Evolutionary conservation across 2,888 invertebrate species (phyloP), one percentile per base, ranked within the genome.

Genomic region (Ariolimax columbianus): DNA sequence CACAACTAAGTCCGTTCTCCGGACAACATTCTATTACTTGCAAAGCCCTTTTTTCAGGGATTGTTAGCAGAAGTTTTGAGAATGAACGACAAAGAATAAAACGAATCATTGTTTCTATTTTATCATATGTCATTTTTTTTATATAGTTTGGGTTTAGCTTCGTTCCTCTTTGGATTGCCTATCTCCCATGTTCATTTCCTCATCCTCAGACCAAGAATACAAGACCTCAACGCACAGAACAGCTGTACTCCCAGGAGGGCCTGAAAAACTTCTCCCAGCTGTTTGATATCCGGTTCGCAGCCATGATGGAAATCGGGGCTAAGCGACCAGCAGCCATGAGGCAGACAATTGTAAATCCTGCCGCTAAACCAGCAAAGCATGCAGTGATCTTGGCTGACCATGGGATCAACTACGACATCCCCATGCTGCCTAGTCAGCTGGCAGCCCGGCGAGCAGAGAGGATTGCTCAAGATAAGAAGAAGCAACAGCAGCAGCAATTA

Each of bases 371-470:
- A 94, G 96, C 97, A 7, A 97, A 97, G 68, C 97, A 97, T 94
- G 96, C 97, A 43, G 96, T 97, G 78, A 96, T 97, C 86, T 95
- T 98, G 90, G 96, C 96, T 86, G 98, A 98, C 89, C 96, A 96
- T 93, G 97, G 97, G 59, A 97, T 99, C 86, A 95, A 95, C 87
- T 97, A 97, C 92, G 98, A 98, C 91, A 96, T 95, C 92, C 98
- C 98, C 11, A 95, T 97, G 79, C 95, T 96, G 89, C 98, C 98
- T 0, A 96, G 96, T 85, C 91, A 93, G 86, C 92, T 94, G 83
- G 94, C 93, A 0, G 91, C 92, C 73, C 92, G 91, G 47, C 95
- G 97, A 91, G 97, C 97, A 30, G 98, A 98, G 92, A 96, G 98
- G 90, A 96, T 98, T 89, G 96, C 97, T 23, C 96, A 97, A 92